Conservation (phyloP, 2,113 vertebrate genomes). For the Dasypus novemcinctus region DNA sequence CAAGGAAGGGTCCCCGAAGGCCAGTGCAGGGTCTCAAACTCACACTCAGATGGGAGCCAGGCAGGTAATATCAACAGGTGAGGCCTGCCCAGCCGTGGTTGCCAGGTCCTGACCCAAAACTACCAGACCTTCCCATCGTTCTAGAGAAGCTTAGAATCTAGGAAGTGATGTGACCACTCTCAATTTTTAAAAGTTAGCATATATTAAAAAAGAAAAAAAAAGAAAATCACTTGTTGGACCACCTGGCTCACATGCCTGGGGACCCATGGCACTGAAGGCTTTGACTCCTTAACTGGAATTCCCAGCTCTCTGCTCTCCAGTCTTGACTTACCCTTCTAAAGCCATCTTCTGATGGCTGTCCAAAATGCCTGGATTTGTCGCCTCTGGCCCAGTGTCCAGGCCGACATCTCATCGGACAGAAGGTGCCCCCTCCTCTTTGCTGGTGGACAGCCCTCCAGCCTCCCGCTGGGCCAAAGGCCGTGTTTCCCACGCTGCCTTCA, state of each 20-base stretch:
- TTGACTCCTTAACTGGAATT: fast-evolving
- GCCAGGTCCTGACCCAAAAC: not conserved
- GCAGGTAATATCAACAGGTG: fast-evolving
- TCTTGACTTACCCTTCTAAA: not conserved
- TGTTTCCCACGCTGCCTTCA: not conserved
- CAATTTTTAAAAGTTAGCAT: not conserved
- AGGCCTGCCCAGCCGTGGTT: fast-evolving
- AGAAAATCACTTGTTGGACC: not conserved
- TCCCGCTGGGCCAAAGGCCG: not conserved
- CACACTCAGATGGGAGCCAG: fast-evolving
- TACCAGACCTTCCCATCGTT: not conserved
- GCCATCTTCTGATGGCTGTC: fast-evolving
- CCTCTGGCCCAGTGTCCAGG: not conserved
- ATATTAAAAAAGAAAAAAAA: not conserved
- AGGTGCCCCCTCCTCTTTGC: not conserved
- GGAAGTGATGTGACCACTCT: fast-evolving
- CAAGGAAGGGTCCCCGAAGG: not conserved
- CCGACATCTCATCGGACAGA: not conserved
- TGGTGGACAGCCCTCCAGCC: fast-evolving
- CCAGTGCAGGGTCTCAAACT: not conserved
- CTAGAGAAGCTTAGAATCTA: not conserved
- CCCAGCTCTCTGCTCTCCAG: fast-evolving
- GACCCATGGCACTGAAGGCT: not conserved
- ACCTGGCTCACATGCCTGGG: fast-evolving
- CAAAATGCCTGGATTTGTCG: fast-evolving